A percentile compares a stretch with the other conserved stretches of the same genome.
Evolutionary conservation across 2,797 vertebrate genomes (phyloP).

Genomic region (Sebastes wilsoni): DNA sequence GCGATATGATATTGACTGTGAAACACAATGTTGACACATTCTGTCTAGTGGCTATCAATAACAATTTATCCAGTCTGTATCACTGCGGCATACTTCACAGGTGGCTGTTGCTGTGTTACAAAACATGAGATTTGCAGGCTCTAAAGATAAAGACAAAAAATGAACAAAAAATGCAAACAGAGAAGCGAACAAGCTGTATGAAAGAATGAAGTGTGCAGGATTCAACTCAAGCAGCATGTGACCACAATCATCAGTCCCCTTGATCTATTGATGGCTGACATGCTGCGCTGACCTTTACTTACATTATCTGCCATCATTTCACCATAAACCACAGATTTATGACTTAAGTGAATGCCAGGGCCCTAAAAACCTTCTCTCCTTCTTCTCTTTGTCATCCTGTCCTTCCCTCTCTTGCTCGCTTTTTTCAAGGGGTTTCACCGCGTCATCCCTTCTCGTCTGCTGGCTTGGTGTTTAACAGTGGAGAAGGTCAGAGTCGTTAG

Average conservation of each 20-base stretch:
- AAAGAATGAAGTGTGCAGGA: constrained; percentile 25
- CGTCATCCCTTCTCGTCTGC: constrained; percentile 16
- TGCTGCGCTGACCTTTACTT: constrained; percentile 77
- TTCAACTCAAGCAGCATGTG: constrained; percentile 34
- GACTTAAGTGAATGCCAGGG: constrained; percentile 74
- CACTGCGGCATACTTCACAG: constrained; percentile 11
- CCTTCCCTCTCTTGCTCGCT: constrained; percentile 40
- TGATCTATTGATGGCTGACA: constrained; percentile 75
- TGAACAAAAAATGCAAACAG: not conserved
- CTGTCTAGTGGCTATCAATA: constrained; percentile 48
- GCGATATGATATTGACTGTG: constrained; percentile 55
- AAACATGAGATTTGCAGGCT: constrained; percentile 10
- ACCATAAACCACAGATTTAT: constrained; percentile 80
- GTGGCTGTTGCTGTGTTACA: constrained; percentile 26
- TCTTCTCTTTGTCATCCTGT: constrained; percentile 54
- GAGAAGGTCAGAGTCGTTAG: constrained; percentile 79
- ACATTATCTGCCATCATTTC: constrained; percentile 78
- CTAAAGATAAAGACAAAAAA: not conserved
- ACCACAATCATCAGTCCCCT: constrained; percentile 61
- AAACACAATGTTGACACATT: constrained; percentile 60
- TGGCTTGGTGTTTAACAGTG: constrained; percentile 56
- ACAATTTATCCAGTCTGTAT: constrained; percentile 35
- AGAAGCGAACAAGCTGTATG: not conserved
- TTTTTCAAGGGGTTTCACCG: constrained; percentile 17
- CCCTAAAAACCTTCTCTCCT: constrained; percentile 69